Conservation (phyloP, 2,797 vertebrate genomes). For the Halcyon chelicuti region DNA sequence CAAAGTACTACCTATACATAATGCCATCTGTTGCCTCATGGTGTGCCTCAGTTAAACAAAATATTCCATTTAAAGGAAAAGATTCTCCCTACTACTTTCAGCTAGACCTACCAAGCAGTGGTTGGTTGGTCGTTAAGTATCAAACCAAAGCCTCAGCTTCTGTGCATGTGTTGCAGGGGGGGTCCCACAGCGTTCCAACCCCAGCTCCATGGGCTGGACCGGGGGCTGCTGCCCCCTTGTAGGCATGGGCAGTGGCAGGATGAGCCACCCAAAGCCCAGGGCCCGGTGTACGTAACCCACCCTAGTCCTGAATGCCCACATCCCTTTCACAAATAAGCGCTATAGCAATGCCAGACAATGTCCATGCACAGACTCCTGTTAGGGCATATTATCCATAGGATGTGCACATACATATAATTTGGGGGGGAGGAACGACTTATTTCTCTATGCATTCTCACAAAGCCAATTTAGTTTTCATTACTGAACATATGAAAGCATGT, state of each 20-base stretch:
- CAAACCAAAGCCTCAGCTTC: background rate
- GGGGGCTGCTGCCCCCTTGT: too few relatives aligned
- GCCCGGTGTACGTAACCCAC: too few relatives aligned
- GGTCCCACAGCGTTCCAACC: background rate
- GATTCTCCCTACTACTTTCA: background rate
- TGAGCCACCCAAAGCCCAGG: too few relatives aligned
- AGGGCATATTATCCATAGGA: too few relatives aligned
- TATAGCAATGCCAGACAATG: fast-evolving
- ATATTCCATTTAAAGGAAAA: too few relatives aligned
- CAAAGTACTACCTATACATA: background rate
- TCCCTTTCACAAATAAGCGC: background rate
- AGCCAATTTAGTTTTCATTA: background rate
- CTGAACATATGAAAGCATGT: background rate
- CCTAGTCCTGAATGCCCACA: too few relatives aligned
- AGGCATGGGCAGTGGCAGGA: too few relatives aligned
- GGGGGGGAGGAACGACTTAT: fast-evolving
- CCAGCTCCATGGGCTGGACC: background rate
- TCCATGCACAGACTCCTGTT: fast-evolving
- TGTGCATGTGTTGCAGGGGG: background rate
- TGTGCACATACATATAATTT: fast-evolving
- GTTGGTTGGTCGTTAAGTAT: too few relatives aligned
- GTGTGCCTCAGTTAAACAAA: background rate
- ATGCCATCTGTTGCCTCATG: background rate
- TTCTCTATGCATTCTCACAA: background rate
- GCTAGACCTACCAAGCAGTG: background rate